These are phyloP conservation scores for Turdus rufiventris DNA, from an alignment of 2,113 vertebrate species.

Conservation along the genomic window DNA sequence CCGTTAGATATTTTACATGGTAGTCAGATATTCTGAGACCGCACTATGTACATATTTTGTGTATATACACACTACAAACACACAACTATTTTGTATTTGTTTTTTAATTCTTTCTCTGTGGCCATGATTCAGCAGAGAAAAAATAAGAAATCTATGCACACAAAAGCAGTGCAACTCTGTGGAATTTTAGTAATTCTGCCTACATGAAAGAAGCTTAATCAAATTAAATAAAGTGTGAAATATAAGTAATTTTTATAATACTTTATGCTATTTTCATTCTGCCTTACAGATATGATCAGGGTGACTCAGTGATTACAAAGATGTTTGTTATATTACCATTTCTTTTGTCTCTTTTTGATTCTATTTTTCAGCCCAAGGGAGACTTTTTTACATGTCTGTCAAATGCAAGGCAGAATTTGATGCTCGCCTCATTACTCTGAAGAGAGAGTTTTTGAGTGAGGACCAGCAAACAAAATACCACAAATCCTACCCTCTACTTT, in stretches of 20 bases:
- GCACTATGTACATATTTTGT: background rate
- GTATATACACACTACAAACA: background rate
- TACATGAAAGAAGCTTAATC: background rate
- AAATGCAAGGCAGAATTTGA: background rate
- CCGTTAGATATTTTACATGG: background rate
- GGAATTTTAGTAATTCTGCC: background rate
- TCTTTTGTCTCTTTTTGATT: background rate
- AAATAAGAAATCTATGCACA: background rate
- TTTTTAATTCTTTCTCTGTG: background rate
- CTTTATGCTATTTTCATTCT: background rate
- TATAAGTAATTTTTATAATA: background rate
- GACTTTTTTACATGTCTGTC: background rate
- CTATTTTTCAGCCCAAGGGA: background rate
- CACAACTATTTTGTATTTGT: background rate
- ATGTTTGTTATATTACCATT: background rate
- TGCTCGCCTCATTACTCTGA: background rate
- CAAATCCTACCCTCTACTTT: background rate
- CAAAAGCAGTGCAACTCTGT: background rate
- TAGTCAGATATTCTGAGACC: background rate
- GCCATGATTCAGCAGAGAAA: background rate
- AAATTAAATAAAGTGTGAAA: background rate
- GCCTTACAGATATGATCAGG: background rate
- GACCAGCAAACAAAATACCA: background rate
- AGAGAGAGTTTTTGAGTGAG: background rate
- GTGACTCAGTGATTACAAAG: background rate